These are phyloP conservation scores for Phylloscopus trochiloides DNA, from an alignment of 2,113 vertebrate species.

Conservation along the genomic window DNA sequence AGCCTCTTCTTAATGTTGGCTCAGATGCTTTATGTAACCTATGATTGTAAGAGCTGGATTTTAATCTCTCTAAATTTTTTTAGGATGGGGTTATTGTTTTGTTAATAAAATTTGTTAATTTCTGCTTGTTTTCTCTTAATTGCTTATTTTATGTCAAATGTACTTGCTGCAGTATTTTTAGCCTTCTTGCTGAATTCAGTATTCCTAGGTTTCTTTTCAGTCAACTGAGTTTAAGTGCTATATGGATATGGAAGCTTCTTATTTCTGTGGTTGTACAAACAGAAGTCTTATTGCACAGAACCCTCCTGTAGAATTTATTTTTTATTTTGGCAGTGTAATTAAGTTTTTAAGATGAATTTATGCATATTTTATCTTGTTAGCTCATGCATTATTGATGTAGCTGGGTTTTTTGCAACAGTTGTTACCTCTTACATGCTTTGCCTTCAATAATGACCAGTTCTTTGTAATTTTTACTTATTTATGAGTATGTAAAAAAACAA, in stretches of 20 bases:
- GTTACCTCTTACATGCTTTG: not conserved
- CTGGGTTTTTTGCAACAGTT: not conserved
- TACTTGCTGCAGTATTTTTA: not conserved
- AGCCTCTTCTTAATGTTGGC: not conserved
- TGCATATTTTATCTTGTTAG: not conserved
- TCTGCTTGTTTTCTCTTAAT: not conserved
- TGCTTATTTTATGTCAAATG: not conserved
- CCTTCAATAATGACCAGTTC: not conserved
- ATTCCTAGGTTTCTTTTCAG: not conserved
- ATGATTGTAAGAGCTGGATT: not conserved
- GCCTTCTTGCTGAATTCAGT: not conserved
- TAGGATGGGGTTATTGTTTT: not conserved
- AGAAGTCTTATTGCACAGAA: not conserved
- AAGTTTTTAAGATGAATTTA: not conserved
- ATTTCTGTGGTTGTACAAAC: not conserved
- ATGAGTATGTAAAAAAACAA: not conserved
- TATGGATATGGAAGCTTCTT: not conserved
- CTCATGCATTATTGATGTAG: not conserved
- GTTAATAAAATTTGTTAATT: not conserved
- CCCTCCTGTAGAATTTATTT: not conserved
- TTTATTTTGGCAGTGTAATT: not conserved
- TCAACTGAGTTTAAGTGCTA: not conserved
- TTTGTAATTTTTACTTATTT: not conserved
- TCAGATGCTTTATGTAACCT: not conserved
- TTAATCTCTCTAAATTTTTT: not conserved